Percentiles rank a stretch among this genome's conserved stretches.
Evolutionary conservation across 2,797 vertebrate genomes (phyloP).

Genomic region (Peromyscus nudipes): DNA sequence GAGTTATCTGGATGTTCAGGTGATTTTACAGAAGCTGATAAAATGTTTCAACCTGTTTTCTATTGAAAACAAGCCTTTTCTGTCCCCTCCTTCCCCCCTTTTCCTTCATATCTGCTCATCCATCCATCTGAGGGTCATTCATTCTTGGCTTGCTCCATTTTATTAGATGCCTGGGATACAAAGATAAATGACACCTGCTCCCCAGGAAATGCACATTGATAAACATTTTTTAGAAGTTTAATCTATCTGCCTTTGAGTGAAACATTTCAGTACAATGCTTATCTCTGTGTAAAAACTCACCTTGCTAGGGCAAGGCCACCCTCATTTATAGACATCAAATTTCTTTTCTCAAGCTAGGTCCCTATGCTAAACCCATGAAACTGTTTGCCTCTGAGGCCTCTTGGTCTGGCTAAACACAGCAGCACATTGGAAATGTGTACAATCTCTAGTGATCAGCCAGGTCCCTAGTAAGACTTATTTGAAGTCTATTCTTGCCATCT

Average conservation of each 20-base stretch:
- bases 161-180: conserved; percentile 7
- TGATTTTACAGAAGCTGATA: background rate
- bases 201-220: conserved; percentile 15
- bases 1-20: background rate
- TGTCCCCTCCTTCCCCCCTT: background rate
- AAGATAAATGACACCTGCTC: conserved; percentile 36
- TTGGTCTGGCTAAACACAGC: background rate
- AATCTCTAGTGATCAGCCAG: conserved; percentile 63
- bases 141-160: background rate
- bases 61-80: background rate
- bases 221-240: conserved; percentile 29
- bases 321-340: background rate
- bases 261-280: background rate
- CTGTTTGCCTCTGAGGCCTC: conserved; percentile 19
- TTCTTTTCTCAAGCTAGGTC: background rate
- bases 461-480: conserved; percentile 41
- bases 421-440: background rate
- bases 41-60: background rate
- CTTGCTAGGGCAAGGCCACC: background rate
- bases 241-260: conserved; percentile 40
- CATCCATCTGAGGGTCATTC: background rate
- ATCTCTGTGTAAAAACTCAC: conserved; percentile 30
- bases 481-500: conserved; percentile 28
- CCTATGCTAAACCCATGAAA: conserved; percentile 54
- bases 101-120: conserved; percentile 31